Base-by-base conservation (phyloP, 2,113 vertebrate species). In the Lepidothrix coronata region DNA sequence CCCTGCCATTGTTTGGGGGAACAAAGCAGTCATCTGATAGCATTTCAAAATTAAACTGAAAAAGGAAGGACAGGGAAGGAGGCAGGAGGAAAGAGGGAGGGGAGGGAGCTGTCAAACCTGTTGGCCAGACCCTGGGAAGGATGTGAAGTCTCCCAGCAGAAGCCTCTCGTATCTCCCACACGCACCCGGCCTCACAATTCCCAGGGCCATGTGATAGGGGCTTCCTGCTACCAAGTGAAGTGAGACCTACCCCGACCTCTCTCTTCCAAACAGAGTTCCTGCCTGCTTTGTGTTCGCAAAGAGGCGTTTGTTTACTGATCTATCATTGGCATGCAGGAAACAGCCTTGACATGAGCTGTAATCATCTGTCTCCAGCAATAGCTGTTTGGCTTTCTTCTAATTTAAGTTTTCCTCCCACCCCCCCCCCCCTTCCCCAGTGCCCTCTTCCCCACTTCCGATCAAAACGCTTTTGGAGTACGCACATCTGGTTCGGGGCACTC, bases 251-350 rank as follows among this genome's bases (percentile, higher is more conserved):
- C 59, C 81, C 48, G 94, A 97, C 97, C 97, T 93, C 93, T 94
- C 82, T 91, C 82, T 96, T 91, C 89, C 91, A 96, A 97, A 96
- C 84, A 91, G 49, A 96, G 96, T 90, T 96, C 95, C 97, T 96
- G 96, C 92, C 96, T 87, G 95, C 95, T 96, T 94, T 96, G 94
- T 96, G 92, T 86, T 97, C 25, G 51, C 61, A 84, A 66, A 96
- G 91, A 97, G 96, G 97, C 96, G 91, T 97, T 97, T 97, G 97
- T 97, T 97, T 97, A 97, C 97, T 96, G 96, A 89, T 95, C 96
- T 92, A 96, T 93, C 97, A 85, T 3, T 96, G 97, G 97, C 96
- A 97, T 95, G 97, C 97, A 97, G 97, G 97, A 97, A 97, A 88
- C 86, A 91, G 97, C 95, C 96, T 96, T 96, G 96, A 97, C 97